Percentiles rank a stretch among this genome's conserved stretches.
phyloP scores from a whole-genome alignment of 2,113 vertebrate species.

The Leptosomus discolor region DNA sequence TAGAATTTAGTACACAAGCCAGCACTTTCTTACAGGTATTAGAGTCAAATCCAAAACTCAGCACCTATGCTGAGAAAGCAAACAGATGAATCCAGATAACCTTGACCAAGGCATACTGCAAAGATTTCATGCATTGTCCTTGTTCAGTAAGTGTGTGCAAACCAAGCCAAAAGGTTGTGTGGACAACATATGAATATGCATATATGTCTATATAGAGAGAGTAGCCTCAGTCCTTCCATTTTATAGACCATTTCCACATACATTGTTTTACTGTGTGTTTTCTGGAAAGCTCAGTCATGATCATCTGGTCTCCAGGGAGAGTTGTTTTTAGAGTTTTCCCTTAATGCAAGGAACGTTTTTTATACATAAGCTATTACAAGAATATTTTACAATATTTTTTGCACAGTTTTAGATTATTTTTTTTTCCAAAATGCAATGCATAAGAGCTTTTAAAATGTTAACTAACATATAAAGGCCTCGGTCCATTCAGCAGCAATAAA shows the following conservation, averaged over 20 bases:
- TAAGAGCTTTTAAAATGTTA: neutral
- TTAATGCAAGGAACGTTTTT: neutral
- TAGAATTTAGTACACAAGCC: neutral
- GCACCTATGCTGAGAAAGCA: neutral
- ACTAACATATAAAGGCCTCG: neutral
- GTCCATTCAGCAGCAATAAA: neutral
- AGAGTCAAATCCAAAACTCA: neutral
- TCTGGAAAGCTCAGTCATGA: neutral
- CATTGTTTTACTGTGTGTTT: neutral
- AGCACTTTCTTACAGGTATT: neutral
- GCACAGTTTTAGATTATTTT: neutral
- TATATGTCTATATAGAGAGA: rapidly evolving
- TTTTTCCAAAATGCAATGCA: neutral
- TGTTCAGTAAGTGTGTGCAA: neutral
- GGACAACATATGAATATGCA: rapidly evolving
- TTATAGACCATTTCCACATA: neutral
- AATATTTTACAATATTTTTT: neutral
- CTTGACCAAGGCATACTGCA: neutral
- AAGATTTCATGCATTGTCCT: neutral
- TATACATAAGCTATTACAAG: neutral
- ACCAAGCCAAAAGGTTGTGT: neutral
- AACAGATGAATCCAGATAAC: neutral
- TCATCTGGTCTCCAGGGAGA: neutral
- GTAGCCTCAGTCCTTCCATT: neutral
- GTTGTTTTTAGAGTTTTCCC: neutral